A percentile compares a stretch with the other conserved stretches of the same genome.
Evolutionary conservation across 2,797 vertebrate species (phyloP).

Genomic region (Poeciliopsis presidionis): DNA sequence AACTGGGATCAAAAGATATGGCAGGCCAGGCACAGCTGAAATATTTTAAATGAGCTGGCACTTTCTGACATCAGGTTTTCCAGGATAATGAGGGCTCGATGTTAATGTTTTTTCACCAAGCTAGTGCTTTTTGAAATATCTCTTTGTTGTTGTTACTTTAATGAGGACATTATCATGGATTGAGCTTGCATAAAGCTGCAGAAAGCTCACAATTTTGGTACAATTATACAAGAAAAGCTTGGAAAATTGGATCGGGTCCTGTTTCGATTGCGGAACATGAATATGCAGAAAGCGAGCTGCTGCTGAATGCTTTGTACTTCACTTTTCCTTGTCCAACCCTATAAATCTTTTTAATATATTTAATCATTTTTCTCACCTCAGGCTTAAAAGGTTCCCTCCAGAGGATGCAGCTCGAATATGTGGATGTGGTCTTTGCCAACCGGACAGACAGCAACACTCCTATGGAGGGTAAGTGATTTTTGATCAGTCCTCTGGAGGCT

Average conservation of each 20-base stretch:
- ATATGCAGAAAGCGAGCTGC: not conserved
- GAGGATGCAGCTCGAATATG: slow-evolving; percentile 96
- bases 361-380: slow-evolving; percentile 55
- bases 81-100: not conserved
- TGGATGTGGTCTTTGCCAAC: slow-evolving; percentile 98
- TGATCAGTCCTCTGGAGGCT: slow-evolving; percentile 2
- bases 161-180: not conserved
- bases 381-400: slow-evolving; percentile 95
- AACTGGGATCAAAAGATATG: not conserved
- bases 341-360: not conserved
- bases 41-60: not conserved
- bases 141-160: not conserved
- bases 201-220: not conserved
- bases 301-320: not conserved
- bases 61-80: not conserved
- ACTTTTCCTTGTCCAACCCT: not conserved
- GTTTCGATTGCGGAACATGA: not conserved
- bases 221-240: not conserved
- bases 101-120: not conserved
- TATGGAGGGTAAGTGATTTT: slow-evolving; percentile 92
- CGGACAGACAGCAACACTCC: slow-evolving; percentile 96
- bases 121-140: not conserved
- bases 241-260: not conserved
- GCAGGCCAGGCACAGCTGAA: not conserved
- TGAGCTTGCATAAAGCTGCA: not conserved